Evolutionary conservation across 2,888 invertebrate genomes (phyloP), one percentile per base, ranked within the genome.

Genomic region (Oxyscelio sp.): DNA sequence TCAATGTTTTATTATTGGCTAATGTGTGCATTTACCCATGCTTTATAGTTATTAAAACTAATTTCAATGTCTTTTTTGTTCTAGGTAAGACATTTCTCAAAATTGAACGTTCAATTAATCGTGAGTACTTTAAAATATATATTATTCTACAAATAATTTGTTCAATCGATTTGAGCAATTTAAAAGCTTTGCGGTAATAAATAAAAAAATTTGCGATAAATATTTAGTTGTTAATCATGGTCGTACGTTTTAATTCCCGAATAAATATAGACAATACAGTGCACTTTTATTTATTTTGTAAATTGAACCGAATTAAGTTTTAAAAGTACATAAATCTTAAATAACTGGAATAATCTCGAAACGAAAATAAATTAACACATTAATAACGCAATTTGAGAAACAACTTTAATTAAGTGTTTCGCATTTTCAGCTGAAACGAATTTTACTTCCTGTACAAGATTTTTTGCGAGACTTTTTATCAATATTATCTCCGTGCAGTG

Each of bases 61-160:
- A 45, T 45, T 45, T 27, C 8, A 1, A 34, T 66, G n/a, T n/a
- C n/a, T 52, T 11, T 56, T n/a, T 48, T 11, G 45, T 45, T 58
- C 15, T 45, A 70, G 58, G 70, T 58, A 70, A 58, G 43, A 17
- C 8, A 56, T 56, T 45, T 52, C 13, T 56, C n/a, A 11, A 11
- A 34, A 34, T 34, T 11, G 2, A 3, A 48, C 9, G 31, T 4
- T 66, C 38, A 19, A 6, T 19, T 17, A 43, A 61, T 27, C 17
- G 61, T 45, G 45, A 45, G 52, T 52, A 34, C 9, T 54, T 40
- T 5, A 9, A 4, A 4, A 27, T 6, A 34, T 5, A 34, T 27
- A 34, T 45, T 11, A 15, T 45, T 15, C 2, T 19, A 15, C 2
- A 45, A 45, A 45, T 45, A 45, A 17, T 34, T 27, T 34, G 5